These are phyloP conservation scores for Armadillidium nasatum DNA, from an alignment of 1,140 invertebrate species.

Conservation along the genomic window DNA sequence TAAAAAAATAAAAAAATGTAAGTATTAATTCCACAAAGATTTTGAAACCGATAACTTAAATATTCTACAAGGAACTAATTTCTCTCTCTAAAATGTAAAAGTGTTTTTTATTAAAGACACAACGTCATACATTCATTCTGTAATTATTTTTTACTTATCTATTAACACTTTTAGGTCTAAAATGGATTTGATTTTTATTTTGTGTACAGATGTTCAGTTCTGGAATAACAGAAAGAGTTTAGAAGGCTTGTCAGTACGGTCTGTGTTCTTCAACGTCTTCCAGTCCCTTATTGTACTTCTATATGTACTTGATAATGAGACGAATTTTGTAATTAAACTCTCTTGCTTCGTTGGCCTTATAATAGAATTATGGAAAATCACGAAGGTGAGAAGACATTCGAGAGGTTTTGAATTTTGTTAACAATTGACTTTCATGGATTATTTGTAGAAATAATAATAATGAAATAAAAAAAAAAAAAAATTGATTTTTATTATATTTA, in stretches of 20 bases:
- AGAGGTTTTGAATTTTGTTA: no score
- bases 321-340: slow-evolving; percentile 89
- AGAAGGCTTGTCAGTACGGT: slow-evolving; percentile 94
- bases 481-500: no score
- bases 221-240: slow-evolving; percentile 97
- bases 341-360: slow-evolving; percentile 86
- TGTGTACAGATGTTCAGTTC: slow-evolving; percentile 88
- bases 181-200: no score
- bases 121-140: neutral
- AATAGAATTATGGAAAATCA: slow-evolving; percentile 99
- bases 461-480: no score
- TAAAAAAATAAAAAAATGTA: no score
- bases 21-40: no score
- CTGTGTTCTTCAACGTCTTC: slow-evolving; percentile 99
- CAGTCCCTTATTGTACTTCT: slow-evolving; percentile 90
- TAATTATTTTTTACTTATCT: neutral
- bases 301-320: slow-evolving; percentile 97
- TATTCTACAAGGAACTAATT: no score
- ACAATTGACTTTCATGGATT: no score
- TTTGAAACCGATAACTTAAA: no score
- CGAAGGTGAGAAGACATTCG: slow-evolving; percentile 64
- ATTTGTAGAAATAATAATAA: no score
- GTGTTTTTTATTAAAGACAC: no score
- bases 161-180: slow-evolving; percentile 20
- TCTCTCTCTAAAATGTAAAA: no score